Percentiles rank a stretch among this genome's conserved stretches.
Evolutionary conservation across 2,113 vertebrate species (phyloP).

Genomic region (Tragelaphus buxtoni): DNA sequence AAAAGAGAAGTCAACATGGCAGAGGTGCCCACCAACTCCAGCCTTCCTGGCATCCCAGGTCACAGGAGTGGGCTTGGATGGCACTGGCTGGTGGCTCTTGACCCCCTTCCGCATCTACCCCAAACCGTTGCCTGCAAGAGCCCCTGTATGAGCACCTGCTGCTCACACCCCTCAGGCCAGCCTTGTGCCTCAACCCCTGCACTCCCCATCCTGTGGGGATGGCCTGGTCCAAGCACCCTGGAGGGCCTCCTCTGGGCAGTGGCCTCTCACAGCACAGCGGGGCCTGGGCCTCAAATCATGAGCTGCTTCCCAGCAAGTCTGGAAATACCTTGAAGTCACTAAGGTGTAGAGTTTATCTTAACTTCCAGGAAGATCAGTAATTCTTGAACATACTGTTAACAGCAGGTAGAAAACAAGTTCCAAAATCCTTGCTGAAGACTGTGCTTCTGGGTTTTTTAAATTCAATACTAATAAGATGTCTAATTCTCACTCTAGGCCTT

Average conservation of each 20-base stretch:
- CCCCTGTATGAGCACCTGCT: background rate
- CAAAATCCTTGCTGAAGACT: background rate
- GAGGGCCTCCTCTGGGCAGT: background rate
- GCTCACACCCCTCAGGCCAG: background rate
- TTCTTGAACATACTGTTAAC: background rate
- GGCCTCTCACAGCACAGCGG: background rate
- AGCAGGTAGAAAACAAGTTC: background rate
- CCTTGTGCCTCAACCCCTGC: background rate
- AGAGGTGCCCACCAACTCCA: background rate
- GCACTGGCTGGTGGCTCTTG: background rate
- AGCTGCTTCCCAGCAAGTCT: background rate
- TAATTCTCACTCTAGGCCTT: background rate
- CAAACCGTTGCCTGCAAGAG: background rate
- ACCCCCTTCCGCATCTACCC: background rate
- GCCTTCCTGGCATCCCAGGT: rapidly evolving
- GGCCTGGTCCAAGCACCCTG: background rate
- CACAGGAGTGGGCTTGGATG: background rate
- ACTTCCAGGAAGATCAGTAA: background rate
- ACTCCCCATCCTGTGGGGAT: background rate
- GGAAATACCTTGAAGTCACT: background rate
- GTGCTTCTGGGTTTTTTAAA: background rate
- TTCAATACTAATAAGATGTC: background rate
- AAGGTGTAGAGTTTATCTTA: background rate
- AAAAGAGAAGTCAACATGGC: background rate
- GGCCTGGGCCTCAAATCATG: background rate